Evolutionary conservation across 2,113 vertebrate genomes (phyloP), one percentile per base, ranked within the genome.

Genomic region (Zosterops hypoxanthus): DNA sequence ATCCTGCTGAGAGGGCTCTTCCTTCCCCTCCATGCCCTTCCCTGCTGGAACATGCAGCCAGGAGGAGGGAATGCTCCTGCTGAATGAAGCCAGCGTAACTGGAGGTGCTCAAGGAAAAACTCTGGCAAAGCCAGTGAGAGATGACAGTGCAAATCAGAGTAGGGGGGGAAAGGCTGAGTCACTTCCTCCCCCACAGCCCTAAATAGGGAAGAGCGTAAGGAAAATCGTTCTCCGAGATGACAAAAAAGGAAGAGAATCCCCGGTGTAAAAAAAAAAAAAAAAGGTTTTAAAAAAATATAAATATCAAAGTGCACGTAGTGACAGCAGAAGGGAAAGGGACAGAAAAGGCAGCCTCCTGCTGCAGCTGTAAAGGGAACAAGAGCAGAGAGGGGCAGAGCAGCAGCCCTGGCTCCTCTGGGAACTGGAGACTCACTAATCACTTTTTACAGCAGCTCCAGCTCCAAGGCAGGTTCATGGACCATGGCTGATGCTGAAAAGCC

Each of bases 211-310:
- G 7, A 81, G 50, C 4, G 12, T 87, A 95, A 92, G 71, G 64
- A 87, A 88, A 92, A 83, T 33, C 78, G 47, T 88, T 65, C 91
- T 65, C 49, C 0, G 0, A 76, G 81, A 31, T 72, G 72, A 95
- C 90, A 90, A 77, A 91, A 96, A 94, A 94, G 88, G 83, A 95
- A 91, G 84, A 95, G 89, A 95, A 92, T 85, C 46, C 91, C 89
- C 66, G 23, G 88, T 26, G 50, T 8, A 16, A 72, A 64, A 73
- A 64, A 57, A 55, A 57, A 34, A 22, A 63, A 77, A 57, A n/a
- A 57, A 57, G 39, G 39, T 39, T 39, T 39, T 39, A 56, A 33
- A 31, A 33, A 21, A 46, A 33, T 46, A 21, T 7, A 55, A 63
- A 24, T 70, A 77, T 60, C 41, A 24, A 88, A 88, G 82, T 21